phyloP scores from a whole-genome alignment of 2,888 invertebrate species.

The Thymelicus acteon region DNA sequence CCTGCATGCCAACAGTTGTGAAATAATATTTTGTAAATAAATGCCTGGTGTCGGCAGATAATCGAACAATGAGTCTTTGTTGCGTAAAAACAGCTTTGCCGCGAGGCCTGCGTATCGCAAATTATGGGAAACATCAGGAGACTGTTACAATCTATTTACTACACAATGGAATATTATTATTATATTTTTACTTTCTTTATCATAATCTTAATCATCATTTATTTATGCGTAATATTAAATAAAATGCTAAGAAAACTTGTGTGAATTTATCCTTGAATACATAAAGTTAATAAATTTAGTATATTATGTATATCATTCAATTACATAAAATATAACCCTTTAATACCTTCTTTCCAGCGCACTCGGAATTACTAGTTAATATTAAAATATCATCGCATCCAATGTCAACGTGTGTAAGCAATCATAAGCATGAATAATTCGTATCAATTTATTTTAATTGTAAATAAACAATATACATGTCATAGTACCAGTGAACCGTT shows the following conservation, averaged over 20 bases:
- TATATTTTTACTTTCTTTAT: neutral
- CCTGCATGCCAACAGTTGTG: neutral
- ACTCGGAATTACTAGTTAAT: too few species aligned
- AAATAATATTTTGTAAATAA: conserved; percentile 31
- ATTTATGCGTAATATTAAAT: too few species aligned
- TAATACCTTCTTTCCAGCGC: too few species aligned
- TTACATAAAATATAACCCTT: too few species aligned
- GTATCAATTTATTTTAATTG: conserved; percentile 1
- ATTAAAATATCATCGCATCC: neutral
- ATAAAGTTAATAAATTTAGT: too few species aligned
- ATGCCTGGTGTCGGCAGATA: conserved; percentile 41
- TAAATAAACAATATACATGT: neutral
- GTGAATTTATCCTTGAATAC: too few species aligned
- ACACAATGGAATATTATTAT: neutral
- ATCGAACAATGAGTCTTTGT: conserved; percentile 42
- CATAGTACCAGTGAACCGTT: neutral
- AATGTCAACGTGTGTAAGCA: neutral
- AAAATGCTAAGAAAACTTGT: too few species aligned
- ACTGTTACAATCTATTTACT: neutral
- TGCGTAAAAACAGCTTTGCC: conserved; percentile 30
- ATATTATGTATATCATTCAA: too few species aligned
- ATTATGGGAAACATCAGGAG: conserved; percentile 2
- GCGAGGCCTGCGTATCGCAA: conserved; percentile 9
- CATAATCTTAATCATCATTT: neutral
- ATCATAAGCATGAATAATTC: neutral